These are phyloP conservation scores for Magallana angulata DNA, from an alignment of 1,140 invertebrate species.

Conservation along the genomic window DNA sequence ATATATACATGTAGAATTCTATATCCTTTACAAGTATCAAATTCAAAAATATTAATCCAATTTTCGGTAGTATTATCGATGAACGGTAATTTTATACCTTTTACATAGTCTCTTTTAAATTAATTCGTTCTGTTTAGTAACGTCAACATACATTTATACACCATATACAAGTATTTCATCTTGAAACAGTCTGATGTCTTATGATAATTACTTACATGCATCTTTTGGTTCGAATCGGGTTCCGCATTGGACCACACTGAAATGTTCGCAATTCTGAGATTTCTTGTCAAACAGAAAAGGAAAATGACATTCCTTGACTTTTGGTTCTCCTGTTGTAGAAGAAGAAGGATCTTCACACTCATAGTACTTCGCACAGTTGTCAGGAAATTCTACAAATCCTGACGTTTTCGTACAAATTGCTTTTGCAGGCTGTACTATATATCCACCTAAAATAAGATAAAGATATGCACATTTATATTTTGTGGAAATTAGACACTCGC, in stretches of 20 bases:
- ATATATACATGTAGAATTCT: too few species aligned
- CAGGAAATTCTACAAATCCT: background rate
- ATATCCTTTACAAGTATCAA: too few species aligned
- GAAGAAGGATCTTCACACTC: background rate
- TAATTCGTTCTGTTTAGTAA: too few species aligned
- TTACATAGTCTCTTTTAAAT: too few species aligned
- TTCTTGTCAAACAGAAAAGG: slow-evolving; percentile 50
- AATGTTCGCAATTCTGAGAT: slow-evolving; percentile 49
- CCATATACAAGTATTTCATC: too few species aligned
- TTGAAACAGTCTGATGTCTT: too few species aligned
- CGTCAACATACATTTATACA: too few species aligned
- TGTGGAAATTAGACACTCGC: too few species aligned
- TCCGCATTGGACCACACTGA: slow-evolving; percentile 54
- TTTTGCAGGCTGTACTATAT: background rate
- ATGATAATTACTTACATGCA: slow-evolving; percentile 51
- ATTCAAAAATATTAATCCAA: too few species aligned
- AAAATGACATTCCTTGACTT: slow-evolving; percentile 54
- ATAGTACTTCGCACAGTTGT: background rate
- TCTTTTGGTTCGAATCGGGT: slow-evolving; percentile 52
- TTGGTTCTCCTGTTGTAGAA: background rate
- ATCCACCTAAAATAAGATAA: background rate
- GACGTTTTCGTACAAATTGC: background rate
- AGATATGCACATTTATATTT: background rate
- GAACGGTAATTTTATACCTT: too few species aligned
- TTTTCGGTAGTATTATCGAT: too few species aligned